Percentiles rank a stretch among this genome's conserved stretches.
These are phyloP conservation scores for Lottia gigantea DNA, from an alignment of 2,888 invertebrate species.

Conservation along the genomic window DNA sequence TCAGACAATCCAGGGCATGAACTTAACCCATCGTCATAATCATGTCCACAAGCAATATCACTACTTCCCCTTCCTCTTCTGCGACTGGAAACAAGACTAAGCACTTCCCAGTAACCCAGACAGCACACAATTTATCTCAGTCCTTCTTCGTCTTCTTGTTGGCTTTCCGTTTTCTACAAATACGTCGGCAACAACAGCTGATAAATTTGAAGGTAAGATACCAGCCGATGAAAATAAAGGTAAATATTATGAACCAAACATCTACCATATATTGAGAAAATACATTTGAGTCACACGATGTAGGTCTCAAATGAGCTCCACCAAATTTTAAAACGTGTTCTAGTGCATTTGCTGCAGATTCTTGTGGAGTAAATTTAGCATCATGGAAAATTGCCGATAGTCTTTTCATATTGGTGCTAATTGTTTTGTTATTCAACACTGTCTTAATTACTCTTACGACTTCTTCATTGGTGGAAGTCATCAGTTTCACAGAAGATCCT, in stretches of 20 bases:
- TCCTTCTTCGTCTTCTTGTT: not conserved
- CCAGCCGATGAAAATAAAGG: not conserved
- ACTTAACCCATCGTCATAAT: too few species aligned
- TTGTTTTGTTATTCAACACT: slow-evolving; percentile 26
- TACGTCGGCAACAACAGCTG: not conserved
- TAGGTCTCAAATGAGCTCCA: slow-evolving; percentile 38
- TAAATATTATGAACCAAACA: slow-evolving; percentile 21
- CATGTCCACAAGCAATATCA: too few species aligned
- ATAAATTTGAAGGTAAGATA: not conserved
- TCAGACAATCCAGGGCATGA: too few species aligned
- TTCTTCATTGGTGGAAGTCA: slow-evolving; percentile 26
- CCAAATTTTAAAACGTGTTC: slow-evolving; percentile 49
- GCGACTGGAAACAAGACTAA: too few species aligned
- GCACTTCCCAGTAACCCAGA: too few species aligned
- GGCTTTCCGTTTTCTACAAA: not conserved
- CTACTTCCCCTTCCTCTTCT: too few species aligned
- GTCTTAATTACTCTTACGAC: slow-evolving; percentile 25
- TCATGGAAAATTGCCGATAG: slow-evolving; percentile 35
- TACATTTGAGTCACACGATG: slow-evolving; percentile 26
- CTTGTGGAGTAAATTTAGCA: slow-evolving; percentile 29
- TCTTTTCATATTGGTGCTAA: slow-evolving; percentile 28
- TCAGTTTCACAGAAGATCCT: slow-evolving; percentile 28
- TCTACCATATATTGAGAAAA: slow-evolving; percentile 24
- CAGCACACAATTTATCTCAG: not conserved
- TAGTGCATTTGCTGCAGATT: slow-evolving; percentile 43